Percentiles rank a stretch among this genome's conserved stretches.
These are phyloP conservation scores for Lomographa bimaculata DNA, from an alignment of 2,888 invertebrate species.

Conservation along the genomic window DNA sequence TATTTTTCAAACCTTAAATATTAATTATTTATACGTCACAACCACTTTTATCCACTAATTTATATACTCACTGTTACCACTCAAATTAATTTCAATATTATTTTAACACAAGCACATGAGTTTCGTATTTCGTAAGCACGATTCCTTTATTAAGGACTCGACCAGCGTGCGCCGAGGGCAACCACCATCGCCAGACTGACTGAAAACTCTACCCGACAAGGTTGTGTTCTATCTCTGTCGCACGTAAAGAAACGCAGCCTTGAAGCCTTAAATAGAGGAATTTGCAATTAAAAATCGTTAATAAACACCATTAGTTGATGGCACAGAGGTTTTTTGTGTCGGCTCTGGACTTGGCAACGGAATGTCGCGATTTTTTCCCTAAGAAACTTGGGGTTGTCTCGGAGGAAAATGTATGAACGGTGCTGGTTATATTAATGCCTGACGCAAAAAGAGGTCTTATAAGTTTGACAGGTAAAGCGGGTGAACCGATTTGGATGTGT, in stretches of 20 bases:
- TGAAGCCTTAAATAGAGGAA: slow-evolving; percentile 38
- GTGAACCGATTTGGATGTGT: too few species aligned
- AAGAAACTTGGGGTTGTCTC: slow-evolving; percentile 1
- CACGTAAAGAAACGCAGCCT: slow-evolving; percentile 34
- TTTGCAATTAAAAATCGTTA: slow-evolving; percentile 57
- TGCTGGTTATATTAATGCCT: too few species aligned
- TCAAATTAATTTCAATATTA: slow-evolving; percentile 8
- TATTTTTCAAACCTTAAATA: too few species aligned
- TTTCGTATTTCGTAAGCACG: slow-evolving; percentile 36
- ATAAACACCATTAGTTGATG: slow-evolving; percentile 44
- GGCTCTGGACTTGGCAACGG: slow-evolving; percentile 9
- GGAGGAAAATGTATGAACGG: neutral
- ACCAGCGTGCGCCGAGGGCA: slow-evolving; percentile 34
- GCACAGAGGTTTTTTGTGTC: slow-evolving; percentile 10
- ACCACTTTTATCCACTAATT: slow-evolving; percentile 35
- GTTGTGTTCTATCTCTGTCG: slow-evolving; percentile 34
- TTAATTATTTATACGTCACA: slow-evolving; percentile 40
- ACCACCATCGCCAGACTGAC: slow-evolving; percentile 45
- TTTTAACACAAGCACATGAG: slow-evolving; percentile 38
- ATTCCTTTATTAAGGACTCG: slow-evolving; percentile 11
- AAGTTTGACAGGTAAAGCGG: too few species aligned
- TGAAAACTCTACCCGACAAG: slow-evolving; percentile 39
- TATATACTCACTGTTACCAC: slow-evolving; percentile 16
- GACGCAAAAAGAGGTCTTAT: too few species aligned
- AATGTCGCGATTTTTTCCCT: slow-evolving; percentile 2